These are phyloP conservation scores for Nephrotoma flavescens DNA, from an alignment of 2,888 invertebrate genomes.

Conservation along the genomic window DNA sequence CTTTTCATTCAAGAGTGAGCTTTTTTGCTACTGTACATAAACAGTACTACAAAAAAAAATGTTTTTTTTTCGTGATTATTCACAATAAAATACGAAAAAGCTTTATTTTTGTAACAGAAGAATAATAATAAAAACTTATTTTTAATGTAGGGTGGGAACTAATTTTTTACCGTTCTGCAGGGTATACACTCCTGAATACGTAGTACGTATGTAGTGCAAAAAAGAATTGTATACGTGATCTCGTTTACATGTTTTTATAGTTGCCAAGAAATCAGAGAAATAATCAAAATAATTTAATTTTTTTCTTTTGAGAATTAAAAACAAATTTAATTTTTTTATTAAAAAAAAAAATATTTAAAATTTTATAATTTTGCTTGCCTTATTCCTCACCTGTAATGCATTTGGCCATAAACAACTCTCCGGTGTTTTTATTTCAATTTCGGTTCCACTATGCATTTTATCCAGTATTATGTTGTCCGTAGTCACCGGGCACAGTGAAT, in stretches of 20 bases:
- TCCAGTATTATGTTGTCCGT: conserved; percentile 26
- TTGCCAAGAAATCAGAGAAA: background rate
- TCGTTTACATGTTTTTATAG: background rate
- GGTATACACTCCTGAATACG: background rate
- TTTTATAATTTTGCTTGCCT: background rate
- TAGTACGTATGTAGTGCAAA: background rate
- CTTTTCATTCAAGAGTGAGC: background rate
- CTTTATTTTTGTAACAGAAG: background rate
- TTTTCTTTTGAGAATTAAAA: background rate
- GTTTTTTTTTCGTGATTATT: background rate
- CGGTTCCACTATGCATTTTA: conserved; percentile 28
- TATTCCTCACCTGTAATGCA: conserved; percentile 54
- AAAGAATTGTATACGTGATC: background rate
- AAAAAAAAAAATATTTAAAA: background rate
- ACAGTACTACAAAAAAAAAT: background rate
- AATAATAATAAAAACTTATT: background rate
- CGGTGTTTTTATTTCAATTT: conserved; percentile 45
- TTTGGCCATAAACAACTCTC: conserved; percentile 48
- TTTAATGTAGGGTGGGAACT: background rate
- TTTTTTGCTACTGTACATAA: background rate
- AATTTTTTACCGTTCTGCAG: background rate
- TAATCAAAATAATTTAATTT: background rate
- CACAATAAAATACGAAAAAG: background rate
- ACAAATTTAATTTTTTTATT: background rate
- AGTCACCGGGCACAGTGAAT: conserved; percentile 24